Base-by-base conservation (phyloP, 2,888 invertebrate genomes). In the Dendrolimus houi region DNA sequence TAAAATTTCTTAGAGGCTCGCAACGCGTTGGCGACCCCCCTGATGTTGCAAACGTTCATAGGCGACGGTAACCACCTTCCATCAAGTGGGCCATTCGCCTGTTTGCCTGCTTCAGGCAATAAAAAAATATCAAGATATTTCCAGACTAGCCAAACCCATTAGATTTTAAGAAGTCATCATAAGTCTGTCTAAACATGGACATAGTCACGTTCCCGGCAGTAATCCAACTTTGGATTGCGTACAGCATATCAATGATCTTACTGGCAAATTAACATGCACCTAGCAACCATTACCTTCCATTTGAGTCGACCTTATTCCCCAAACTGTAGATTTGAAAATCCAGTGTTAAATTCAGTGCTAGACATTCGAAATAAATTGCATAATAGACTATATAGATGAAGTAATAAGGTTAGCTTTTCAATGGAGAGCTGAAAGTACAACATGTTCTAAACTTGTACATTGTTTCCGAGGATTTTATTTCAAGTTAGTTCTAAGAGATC, bases 201-300 rank as follows among this genome's bases (percentile, higher is more conserved):
- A 47, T 47, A 47, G 12, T 47, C 47, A 47, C 58, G 58, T 59
- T 53, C 47, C 55, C 55, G 54, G 54, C 56, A 55, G 56, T 64
- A 65, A 64, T 62, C 64, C 64, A 62, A 66, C 62, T 59, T 54
- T 58, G 56, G 47, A 59, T 29, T 55, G 60, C 55, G 61, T 59
- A 60, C 58, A 59, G 67, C 66, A 68, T 68, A 66, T 59, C 62
- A 66, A 68, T 65, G 60, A 61, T 59, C 61, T 59, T 59, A 66
- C 64, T 65, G 65, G 69, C 66, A 68, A 68, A 71, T 65, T 70
- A 70, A 47, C 47, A 47, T 12, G 47, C 47, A 47, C 9, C 47
- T 47, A 47, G 47, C 47, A 47, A 47, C 47, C 29, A 29, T 47
- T 47, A 47, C 9, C 12, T 8, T 47, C 47, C 47, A 47, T 47